A percentile compares a stretch with the other conserved stretches of the same genome.
These are phyloP conservation scores for Tachina fera DNA, from an alignment of 2,888 invertebrate species.

Conservation along the genomic window DNA sequence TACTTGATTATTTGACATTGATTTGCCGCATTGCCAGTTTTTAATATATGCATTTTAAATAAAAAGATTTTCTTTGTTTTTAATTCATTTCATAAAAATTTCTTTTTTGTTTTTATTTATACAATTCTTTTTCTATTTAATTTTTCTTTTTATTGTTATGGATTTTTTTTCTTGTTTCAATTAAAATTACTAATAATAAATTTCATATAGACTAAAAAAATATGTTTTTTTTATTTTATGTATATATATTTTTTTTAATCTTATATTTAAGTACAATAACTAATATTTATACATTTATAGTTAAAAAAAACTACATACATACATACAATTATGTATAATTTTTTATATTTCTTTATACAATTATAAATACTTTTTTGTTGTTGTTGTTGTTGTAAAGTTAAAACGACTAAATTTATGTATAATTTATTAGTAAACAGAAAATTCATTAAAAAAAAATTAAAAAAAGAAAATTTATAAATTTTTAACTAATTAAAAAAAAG, in stretches of 20 bases:
- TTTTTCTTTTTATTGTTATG: slow-evolving; percentile 73
- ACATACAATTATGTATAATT: slow-evolving; percentile 73
- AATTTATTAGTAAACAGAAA: slow-evolving; percentile 75
- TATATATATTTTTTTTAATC: slow-evolving; percentile 18
- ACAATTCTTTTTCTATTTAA: slow-evolving; percentile 75
- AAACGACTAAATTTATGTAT: slow-evolving; percentile 52
- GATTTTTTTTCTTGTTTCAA: slow-evolving; percentile 73
- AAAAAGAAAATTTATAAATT: too few species aligned
- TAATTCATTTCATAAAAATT: slow-evolving; percentile 82
- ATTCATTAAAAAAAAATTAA: not conserved
- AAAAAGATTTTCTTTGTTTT: slow-evolving; percentile 70
- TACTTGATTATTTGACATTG: too few species aligned
- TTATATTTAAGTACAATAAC: slow-evolving; percentile 74
- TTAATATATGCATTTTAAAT: slow-evolving; percentile 51
- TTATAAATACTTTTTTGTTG: slow-evolving; percentile 68
- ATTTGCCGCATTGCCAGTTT: not conserved
- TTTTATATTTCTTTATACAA: slow-evolving; percentile 75
- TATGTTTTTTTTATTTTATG: slow-evolving; percentile 60
- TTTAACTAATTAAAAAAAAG: too few species aligned
- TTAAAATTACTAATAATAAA: slow-evolving; percentile 73
- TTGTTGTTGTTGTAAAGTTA: not conserved
- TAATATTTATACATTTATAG: slow-evolving; percentile 71
- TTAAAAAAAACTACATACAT: slow-evolving; percentile 70
- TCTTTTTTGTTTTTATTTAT: slow-evolving; percentile 76
- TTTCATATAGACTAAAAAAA: slow-evolving; percentile 77